Conservation (phyloP, 2,113 vertebrate species). For the Otolemur garnettii region DNA sequence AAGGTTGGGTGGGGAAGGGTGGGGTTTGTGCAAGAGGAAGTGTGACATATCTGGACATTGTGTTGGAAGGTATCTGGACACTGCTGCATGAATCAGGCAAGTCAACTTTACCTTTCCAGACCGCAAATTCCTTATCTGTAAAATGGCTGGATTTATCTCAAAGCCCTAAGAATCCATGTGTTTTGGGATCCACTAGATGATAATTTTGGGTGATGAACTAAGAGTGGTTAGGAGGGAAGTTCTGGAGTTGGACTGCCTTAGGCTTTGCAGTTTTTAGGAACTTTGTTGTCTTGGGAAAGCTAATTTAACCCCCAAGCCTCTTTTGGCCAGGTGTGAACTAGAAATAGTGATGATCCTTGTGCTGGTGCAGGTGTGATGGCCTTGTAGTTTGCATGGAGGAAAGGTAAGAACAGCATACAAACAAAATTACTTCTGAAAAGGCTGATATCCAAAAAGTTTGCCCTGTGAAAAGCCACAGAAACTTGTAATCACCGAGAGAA, state of each 20-base stretch:
- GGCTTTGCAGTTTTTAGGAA: conserved; percentile 46
- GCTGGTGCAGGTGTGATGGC: background rate
- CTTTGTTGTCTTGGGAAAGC: background rate
- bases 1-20: background rate
- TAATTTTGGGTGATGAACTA: background rate
- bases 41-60: background rate
- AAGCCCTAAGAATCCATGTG: background rate
- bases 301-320: background rate
- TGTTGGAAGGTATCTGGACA: conserved; percentile 19
- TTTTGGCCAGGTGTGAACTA: background rate
- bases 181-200: background rate
- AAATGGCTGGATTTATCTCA: background rate
- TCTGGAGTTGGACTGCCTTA: background rate
- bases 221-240: background rate
- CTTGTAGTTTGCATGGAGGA: background rate
- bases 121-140: conserved; percentile 39
- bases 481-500: background rate
- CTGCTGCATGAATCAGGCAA: conserved; percentile 66
- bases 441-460: background rate
- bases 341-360: no score
- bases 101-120: conserved; percentile 32
- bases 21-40: conserved; percentile 42
- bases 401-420: background rate
- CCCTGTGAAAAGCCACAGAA: background rate
- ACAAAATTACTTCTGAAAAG: conserved; percentile 15